Evolutionary conservation across 2,888 invertebrate species (phyloP).

Genomic region (Galerucella calmariensis): DNA sequence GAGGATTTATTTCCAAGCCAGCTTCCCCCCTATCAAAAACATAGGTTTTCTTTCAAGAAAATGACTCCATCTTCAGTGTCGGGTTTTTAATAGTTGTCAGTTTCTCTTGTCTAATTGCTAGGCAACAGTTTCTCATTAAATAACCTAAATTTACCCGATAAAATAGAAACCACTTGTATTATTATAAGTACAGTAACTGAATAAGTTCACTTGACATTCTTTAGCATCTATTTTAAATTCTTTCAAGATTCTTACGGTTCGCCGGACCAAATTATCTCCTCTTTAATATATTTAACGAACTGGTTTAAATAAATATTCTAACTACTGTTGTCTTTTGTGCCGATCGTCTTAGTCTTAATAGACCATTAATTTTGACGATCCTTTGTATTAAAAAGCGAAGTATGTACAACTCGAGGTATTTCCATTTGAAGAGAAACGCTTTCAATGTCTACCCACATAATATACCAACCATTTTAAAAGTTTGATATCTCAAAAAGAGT

Average conservation of each 20-base stretch:
- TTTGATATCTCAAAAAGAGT: constrained; percentile 13
- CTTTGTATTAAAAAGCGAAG: constrained; percentile 28
- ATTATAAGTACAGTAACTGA: neutral
- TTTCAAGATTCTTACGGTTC: neutral
- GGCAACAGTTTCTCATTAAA: no score
- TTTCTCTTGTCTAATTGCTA: no score
- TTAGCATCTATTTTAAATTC: neutral
- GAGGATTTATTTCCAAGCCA: no score
- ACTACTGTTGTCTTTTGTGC: constrained; percentile 13
- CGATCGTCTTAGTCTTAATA: constrained; percentile 21
- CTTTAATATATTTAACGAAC: constrained; percentile 7
- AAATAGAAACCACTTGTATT: no score
- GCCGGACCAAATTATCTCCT: constrained; percentile 11
- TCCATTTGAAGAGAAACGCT: constrained; percentile 20
- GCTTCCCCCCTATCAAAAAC: no score
- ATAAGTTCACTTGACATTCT: neutral
- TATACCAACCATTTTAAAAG: neutral
- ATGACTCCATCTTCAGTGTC: no score
- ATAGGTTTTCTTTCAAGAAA: no score
- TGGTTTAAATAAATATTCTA: constrained; percentile 17
- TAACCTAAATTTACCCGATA: no score
- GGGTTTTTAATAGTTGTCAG: no score
- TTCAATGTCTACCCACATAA: constrained; percentile 17
- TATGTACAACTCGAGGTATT: constrained; percentile 17
- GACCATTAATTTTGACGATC: constrained; percentile 32